phyloP scores from a whole-genome alignment of 1,140 invertebrate species.

The Drosophila athabasca region DNA sequence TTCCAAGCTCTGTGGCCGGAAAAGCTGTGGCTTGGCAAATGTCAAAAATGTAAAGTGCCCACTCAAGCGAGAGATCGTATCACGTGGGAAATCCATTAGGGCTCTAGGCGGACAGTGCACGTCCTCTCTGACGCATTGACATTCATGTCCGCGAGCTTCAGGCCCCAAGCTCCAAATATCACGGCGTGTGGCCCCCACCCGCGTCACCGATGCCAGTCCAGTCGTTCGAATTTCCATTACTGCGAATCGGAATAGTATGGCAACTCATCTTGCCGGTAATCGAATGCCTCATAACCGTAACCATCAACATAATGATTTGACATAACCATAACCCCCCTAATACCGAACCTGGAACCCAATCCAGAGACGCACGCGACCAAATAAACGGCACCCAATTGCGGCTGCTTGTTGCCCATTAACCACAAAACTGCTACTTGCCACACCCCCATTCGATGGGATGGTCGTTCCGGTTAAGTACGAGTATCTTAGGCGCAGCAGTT shows the following conservation, averaged over 20 bases:
- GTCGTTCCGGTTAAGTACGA: neutral
- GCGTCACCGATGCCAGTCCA: conserved; percentile 3
- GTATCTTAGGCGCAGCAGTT: neutral
- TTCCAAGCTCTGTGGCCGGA: neutral
- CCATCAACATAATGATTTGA: conserved; percentile 67
- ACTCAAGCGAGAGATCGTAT: conserved; percentile 56
- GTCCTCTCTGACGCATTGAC: conserved; percentile 34
- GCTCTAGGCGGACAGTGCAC: conserved; percentile 14
- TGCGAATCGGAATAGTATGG: conserved; percentile 52
- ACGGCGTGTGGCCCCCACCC: conserved; percentile 22
- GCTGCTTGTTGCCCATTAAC: conserved; percentile 34
- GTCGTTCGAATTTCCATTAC: conserved; percentile 55
- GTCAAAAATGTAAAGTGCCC: conserved; percentile 42
- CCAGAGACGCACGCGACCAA: conserved; percentile 22
- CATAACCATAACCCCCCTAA: conserved; percentile 60
- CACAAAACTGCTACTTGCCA: conserved; percentile 31
- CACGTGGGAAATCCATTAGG: conserved; percentile 62
- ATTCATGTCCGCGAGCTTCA: conserved; percentile 14
- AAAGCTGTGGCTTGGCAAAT: conserved; percentile 1
- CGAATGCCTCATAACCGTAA: conserved; percentile 62
- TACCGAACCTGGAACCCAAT: neutral
- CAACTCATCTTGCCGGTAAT: conserved; percentile 61
- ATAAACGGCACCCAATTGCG: conserved; percentile 38
- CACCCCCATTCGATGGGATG: neutral
- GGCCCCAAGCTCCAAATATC: conserved; percentile 5